These are phyloP conservation scores for Sceloporus tristichus DNA, from an alignment of 2,113 vertebrate species.

Conservation along the genomic window DNA sequence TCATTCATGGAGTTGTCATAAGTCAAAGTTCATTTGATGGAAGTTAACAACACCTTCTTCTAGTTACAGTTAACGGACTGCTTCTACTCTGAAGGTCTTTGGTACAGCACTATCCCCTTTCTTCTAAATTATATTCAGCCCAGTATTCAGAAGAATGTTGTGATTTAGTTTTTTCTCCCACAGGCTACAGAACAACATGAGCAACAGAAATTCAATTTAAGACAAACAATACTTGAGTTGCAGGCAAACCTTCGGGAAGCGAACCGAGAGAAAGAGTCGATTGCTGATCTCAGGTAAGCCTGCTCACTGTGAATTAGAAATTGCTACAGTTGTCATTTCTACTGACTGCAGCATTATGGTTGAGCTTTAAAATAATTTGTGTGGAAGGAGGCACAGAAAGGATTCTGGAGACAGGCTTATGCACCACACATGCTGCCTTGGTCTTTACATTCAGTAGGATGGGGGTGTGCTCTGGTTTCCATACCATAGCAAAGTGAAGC, in stretches of 20 bases:
- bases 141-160: background rate
- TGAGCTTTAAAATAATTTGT: no score
- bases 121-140: background rate
- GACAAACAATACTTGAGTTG: constrained; percentile 73
- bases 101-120: background rate
- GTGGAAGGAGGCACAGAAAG: no score
- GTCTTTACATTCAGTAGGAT: no score
- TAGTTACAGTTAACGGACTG: background rate
- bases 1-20: no score
- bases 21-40: no score
- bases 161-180: constrained; percentile 8
- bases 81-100: background rate
- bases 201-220: constrained; percentile 70
- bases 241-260: constrained; percentile 79
- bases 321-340: background rate
- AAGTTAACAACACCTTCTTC: background rate
- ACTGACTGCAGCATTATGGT: background rate
- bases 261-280: constrained; percentile 75
- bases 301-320: no score
- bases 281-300: constrained; percentile 80
- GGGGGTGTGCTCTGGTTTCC: no score
- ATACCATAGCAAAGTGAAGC: no score
- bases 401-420: no score
- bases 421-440: no score
- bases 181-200: constrained; percentile 74